phyloP scores from a whole-genome alignment of 2,797 vertebrate species.

The Pseudochirops cupreus region DNA sequence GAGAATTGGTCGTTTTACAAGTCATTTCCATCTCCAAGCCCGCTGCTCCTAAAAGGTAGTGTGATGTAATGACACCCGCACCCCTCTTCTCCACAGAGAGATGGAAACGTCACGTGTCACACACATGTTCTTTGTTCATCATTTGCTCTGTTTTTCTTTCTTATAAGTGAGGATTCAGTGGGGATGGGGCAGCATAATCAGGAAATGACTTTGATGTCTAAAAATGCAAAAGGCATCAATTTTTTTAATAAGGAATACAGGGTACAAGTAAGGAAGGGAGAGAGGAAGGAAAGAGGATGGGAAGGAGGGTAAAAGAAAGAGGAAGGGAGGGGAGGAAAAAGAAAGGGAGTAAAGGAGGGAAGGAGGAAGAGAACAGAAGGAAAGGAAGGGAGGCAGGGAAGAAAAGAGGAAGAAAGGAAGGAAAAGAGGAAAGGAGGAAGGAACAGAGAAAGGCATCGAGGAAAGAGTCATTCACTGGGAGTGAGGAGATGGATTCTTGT shows the following conservation, averaged over 20 bases:
- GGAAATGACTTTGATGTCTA: not conserved
- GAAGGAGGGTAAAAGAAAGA: too few species aligned
- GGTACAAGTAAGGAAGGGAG: too few species aligned
- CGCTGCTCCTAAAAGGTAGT: not conserved
- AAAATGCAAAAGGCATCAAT: not conserved
- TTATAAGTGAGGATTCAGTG: not conserved
- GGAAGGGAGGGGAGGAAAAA: not conserved
- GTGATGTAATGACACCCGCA: not conserved
- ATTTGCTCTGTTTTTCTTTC: not conserved
- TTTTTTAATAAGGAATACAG: not conserved
- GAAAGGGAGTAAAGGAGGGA: not conserved
- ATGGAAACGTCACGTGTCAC: not conserved
- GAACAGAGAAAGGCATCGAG: not conserved
- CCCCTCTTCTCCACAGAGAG: not conserved
- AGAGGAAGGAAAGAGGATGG: too few species aligned
- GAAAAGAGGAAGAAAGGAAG: not conserved
- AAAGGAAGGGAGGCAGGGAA: accelerated
- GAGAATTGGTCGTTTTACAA: not conserved
- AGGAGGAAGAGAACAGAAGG: too few species aligned
- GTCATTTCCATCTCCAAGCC: not conserved
- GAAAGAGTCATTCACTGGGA: not conserved
- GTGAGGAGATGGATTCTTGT: not conserved
- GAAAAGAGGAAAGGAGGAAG: not conserved
- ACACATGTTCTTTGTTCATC: not conserved
- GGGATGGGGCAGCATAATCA: not conserved